Evolutionary conservation across 2,888 invertebrate genomes (phyloP).

Genomic region (Tholera decimalis): DNA sequence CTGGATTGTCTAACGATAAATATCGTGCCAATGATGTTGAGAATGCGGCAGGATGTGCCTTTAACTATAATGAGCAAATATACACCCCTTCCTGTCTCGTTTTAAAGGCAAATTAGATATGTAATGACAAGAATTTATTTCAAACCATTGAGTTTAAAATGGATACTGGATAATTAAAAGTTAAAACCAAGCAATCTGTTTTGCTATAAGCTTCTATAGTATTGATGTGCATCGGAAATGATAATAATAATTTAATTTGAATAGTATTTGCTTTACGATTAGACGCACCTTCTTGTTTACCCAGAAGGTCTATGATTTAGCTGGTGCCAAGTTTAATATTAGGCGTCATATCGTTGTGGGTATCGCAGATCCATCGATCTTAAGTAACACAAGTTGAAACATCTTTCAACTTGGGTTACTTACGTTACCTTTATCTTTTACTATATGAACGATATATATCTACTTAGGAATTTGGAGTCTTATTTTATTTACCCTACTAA

Average conservation of each 20-base stretch:
- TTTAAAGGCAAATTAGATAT: constrained; percentile 38
- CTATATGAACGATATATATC: too few species aligned
- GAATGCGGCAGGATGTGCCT: constrained; percentile 49
- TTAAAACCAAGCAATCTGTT: neutral
- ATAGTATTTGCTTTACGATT: neutral
- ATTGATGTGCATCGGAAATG: neutral
- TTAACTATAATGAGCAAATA: constrained; percentile 54
- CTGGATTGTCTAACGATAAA: constrained; percentile 59
- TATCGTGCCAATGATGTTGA: constrained; percentile 43
- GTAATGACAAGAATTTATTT: constrained; percentile 38
- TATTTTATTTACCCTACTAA: too few species aligned
- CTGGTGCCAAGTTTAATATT: neutral
- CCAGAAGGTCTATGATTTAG: neutral
- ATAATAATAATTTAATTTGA: neutral
- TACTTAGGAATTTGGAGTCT: too few species aligned
- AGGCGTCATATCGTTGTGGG: neutral
- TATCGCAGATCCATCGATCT: neutral
- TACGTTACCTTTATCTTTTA: too few species aligned
- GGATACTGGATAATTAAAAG: constrained; percentile 2
- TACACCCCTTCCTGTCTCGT: constrained; percentile 35
- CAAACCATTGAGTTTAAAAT: constrained; percentile 13
- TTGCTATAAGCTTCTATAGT: neutral
- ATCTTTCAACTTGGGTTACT: too few species aligned
- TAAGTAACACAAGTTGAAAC: too few species aligned
- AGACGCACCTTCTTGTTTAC: neutral